Conservation (phyloP, 2,797 vertebrate genomes). For the Sebastes goodei region DNA sequence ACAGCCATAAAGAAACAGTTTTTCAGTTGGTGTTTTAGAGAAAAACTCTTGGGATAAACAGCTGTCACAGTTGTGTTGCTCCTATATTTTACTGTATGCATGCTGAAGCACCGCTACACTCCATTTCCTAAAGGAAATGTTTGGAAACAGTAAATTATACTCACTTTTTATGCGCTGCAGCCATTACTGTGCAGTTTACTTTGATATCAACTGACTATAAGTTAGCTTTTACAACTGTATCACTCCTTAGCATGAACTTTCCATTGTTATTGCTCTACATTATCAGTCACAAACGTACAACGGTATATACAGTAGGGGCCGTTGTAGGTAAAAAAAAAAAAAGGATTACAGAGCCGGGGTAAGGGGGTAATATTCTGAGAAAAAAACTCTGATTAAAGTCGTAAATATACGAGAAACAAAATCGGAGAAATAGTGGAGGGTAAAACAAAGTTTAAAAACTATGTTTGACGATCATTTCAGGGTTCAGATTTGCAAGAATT, state of each 20-base stretch:
- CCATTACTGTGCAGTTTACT: neutral
- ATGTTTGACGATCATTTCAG: neutral
- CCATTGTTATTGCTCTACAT: neutral
- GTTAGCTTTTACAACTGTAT: neutral
- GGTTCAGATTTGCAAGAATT: neutral
- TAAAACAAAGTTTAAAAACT: neutral
- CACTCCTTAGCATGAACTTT: neutral
- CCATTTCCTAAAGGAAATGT: conserved; percentile 9
- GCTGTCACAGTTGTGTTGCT: neutral
- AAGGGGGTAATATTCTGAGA: too few relatives aligned
- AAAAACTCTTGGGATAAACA: conserved; percentile 5
- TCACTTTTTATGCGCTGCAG: neutral
- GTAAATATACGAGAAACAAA: neutral
- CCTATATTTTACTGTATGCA: neutral
- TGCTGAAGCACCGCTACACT: neutral
- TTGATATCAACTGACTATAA: neutral
- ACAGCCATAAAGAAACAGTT: neutral
- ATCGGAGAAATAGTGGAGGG: neutral
- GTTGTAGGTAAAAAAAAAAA: too few relatives aligned
- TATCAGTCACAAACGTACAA: neutral
- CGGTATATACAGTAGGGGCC: too few relatives aligned
- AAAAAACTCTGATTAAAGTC: too few relatives aligned
- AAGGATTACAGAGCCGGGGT: too few relatives aligned
- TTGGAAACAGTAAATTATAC: conserved; percentile 21
- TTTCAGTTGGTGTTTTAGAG: neutral